Conservation (phyloP, 2,888 invertebrate genomes). For the Athripsodes cinereus region DNA sequence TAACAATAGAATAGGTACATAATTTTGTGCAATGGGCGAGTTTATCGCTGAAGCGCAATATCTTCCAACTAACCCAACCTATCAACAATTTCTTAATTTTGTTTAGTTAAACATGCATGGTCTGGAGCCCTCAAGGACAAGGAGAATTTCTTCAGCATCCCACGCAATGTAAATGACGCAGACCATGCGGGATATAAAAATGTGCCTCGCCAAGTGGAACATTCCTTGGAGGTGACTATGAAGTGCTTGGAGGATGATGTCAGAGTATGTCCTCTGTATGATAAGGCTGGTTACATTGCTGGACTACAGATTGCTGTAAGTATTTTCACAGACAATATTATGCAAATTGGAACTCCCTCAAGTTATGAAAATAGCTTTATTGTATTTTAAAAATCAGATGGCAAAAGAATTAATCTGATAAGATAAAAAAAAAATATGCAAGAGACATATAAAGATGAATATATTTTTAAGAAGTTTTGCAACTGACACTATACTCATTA, state of each 20-base stretch:
- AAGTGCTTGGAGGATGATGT: conserved; percentile 39
- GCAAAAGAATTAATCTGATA: too few species aligned
- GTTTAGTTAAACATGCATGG: conserved; percentile 44
- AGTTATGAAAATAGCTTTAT: too few species aligned
- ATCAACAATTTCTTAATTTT: not conserved
- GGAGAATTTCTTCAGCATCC: conserved; percentile 46
- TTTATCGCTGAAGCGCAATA: not conserved
- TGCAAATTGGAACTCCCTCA: too few species aligned
- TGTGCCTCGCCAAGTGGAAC: conserved; percentile 38
- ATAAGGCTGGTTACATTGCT: conserved; percentile 42
- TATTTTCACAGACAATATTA: too few species aligned
- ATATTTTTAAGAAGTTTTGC: too few species aligned
- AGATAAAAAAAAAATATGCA: too few species aligned
- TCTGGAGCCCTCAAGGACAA: conserved; percentile 41
- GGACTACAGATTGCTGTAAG: conserved; percentile 45
- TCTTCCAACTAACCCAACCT: not conserved
- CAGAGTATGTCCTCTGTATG: conserved; percentile 41
- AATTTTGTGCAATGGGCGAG: too few species aligned
- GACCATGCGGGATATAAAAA: conserved; percentile 40
- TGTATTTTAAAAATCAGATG: too few species aligned
- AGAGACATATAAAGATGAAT: too few species aligned
- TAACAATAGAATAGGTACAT: too few species aligned
- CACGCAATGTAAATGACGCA: conserved; percentile 40
- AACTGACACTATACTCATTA: too few species aligned
- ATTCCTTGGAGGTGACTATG: conserved; percentile 40